Conservation (phyloP, 2,888 invertebrate genomes). For the Caenorhabditis sp. region DNA sequence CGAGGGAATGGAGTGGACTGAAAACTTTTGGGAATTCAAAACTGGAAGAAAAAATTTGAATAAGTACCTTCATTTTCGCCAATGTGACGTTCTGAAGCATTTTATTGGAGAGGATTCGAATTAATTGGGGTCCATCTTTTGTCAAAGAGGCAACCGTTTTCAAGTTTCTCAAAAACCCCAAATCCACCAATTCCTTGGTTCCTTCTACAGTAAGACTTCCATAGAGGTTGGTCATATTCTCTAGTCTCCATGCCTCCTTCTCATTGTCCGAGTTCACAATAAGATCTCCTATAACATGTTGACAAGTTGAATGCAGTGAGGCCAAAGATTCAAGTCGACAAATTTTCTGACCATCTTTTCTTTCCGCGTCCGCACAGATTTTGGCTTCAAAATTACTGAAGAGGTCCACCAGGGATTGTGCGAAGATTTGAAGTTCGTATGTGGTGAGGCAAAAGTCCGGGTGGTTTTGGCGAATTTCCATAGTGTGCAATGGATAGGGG, state of each 20-base stretch:
- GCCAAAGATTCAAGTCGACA: background rate
- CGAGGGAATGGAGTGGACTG: background rate
- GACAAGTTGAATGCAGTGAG: background rate
- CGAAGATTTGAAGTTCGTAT: slow-evolving; percentile 1
- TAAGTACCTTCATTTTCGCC: background rate
- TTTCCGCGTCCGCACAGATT: background rate
- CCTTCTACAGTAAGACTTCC: background rate
- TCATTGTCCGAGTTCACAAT: background rate
- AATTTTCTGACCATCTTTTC: slow-evolving; percentile 18
- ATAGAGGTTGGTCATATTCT: background rate
- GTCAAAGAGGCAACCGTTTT: background rate
- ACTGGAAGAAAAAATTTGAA: background rate
- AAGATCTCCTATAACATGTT: background rate
- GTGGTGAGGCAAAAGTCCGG: slow-evolving; percentile 17
- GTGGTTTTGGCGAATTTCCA: background rate
- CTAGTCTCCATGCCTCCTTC: background rate
- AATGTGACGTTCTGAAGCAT: background rate
- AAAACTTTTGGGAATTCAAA: background rate
- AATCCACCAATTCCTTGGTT: background rate
- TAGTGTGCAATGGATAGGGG: too few relatives aligned
- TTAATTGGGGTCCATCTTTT: background rate
- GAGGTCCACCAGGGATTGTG: background rate
- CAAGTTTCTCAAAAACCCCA: background rate
- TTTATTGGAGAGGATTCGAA: background rate
- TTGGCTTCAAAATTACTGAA: background rate